Base-by-base conservation (phyloP, 2,888 invertebrate species). In the Dryococelus australis region DNA sequence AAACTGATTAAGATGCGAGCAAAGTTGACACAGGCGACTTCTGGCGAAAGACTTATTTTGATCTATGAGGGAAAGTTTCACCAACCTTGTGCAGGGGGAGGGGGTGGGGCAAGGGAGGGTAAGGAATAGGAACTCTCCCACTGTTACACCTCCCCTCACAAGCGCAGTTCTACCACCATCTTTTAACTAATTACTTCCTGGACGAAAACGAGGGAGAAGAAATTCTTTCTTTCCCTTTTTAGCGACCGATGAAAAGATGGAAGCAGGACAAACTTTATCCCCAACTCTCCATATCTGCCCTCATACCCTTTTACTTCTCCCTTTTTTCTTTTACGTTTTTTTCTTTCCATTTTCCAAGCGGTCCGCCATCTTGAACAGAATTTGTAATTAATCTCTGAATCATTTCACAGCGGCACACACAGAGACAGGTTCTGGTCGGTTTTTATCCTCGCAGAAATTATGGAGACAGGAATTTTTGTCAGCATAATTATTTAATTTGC, bases 341-440 rank as follows among this genome's bases (percentile, higher is more conserved):
- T 84, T 84, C 47, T 27, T 26, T 43, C 27, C 84, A 84, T n/a
- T 84, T 84, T 84, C 0, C 47, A 28, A 65, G 65, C 53, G 20
- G 79, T 27, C n/a, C 87, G 20, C 78, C 78, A 26, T 78, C 43
- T 84, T 78, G 84, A 84, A 43, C 85, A 87, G 85, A 87, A 85
- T 87, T 65, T 79, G 47, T 85, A 85, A 87, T 87, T 87, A 87
- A 87, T 87, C 85, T 85, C 78, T 43, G 83, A 83, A 83, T 83
- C 43, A 24, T 35, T 28, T 43, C 83, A 35, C 35, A 35, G 35
- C 83, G 28, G 83, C 83, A 24, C 28, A 80, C 80, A 80, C 80
- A 80, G 13, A n/a, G n/a, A 80, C 80, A n/a, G 80, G 28, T 9
- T 80, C 47, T 16, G 47, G 47, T 47, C 47, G 47, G 47, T 47